Conservation (phyloP, 1,140 invertebrate species). For the Laupala kohalensis region DNA sequence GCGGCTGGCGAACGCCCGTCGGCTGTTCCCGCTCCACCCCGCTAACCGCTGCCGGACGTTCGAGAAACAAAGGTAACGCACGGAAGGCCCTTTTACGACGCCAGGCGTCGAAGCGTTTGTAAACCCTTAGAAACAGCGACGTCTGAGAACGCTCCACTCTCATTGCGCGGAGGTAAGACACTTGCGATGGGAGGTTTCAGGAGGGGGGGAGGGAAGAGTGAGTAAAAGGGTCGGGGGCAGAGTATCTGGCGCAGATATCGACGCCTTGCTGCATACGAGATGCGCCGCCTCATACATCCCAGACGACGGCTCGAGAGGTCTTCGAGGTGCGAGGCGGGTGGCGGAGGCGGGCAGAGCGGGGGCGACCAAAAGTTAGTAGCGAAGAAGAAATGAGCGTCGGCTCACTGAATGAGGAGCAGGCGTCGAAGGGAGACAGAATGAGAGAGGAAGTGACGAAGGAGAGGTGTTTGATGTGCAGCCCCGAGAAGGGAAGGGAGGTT, state of each 20-base stretch:
- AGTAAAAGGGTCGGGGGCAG: too few relatives aligned
- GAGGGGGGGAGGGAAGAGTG: too few relatives aligned
- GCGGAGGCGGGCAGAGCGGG: conserved; percentile 14
- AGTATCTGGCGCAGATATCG: not conserved
- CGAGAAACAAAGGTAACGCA: not conserved
- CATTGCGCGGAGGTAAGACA: not conserved
- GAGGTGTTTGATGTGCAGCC: not conserved
- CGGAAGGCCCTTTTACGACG: not conserved
- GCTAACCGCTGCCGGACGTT: not conserved
- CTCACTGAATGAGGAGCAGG: conserved; percentile 23
- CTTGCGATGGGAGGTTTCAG: too few relatives aligned
- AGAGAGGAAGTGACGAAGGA: not conserved
- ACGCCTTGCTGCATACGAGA: not conserved
- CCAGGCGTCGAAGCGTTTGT: too few relatives aligned
- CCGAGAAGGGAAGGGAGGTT: too few relatives aligned
- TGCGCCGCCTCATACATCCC: not conserved
- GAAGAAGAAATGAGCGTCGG: conserved; percentile 8
- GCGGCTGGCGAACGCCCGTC: not conserved
- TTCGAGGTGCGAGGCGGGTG: conserved; percentile 13
- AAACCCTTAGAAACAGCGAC: too few relatives aligned
- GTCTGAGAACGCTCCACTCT: too few relatives aligned
- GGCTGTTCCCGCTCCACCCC: not conserved
- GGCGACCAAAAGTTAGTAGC: conserved; percentile 3
- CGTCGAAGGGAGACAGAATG: not conserved
- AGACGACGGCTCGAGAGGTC: too few relatives aligned